phyloP scores from a whole-genome alignment of 2,113 vertebrate species.

The Epinephelus moara region DNA sequence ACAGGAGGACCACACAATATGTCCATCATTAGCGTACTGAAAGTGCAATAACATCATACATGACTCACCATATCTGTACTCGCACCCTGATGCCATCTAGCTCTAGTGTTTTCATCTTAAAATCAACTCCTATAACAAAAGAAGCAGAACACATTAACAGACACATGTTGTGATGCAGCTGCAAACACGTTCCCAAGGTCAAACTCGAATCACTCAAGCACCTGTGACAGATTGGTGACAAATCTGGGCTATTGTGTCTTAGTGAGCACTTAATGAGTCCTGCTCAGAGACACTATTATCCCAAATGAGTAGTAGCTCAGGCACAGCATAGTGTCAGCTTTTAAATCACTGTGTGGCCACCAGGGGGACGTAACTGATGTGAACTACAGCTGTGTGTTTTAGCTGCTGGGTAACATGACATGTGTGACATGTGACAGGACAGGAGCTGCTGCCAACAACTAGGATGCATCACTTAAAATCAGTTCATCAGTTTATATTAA shows the following conservation, averaged over 20 bases:
- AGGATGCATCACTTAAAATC: too few species aligned
- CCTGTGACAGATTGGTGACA: neutral
- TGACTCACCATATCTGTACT: slow-evolving; percentile 86
- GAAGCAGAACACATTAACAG: neutral
- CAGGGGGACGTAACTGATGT: slow-evolving; percentile 5
- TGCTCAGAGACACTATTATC: slow-evolving; percentile 11
- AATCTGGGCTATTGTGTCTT: neutral
- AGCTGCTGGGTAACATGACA: neutral
- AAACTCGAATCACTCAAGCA: neutral
- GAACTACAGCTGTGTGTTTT: neutral
- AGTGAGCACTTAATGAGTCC: slow-evolving; percentile 11
- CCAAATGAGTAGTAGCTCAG: slow-evolving; percentile 11
- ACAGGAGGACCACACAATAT: neutral
- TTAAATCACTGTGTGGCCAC: slow-evolving; percentile 25
- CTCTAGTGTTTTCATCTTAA: slow-evolving; percentile 88
- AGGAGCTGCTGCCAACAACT: too few species aligned
- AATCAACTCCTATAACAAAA: slow-evolving; percentile 83
- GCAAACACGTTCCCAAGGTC: neutral
- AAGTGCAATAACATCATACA: neutral
- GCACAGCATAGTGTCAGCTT: neutral
- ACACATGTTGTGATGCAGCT: neutral
- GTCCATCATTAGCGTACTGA: neutral
- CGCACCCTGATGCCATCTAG: slow-evolving; percentile 86
- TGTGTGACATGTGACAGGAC: too few species aligned
- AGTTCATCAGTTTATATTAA: too few species aligned